Evolutionary conservation across 1,140 invertebrate genomes (phyloP).

Genomic region (Trachymyrmex septentrionalis): DNA sequence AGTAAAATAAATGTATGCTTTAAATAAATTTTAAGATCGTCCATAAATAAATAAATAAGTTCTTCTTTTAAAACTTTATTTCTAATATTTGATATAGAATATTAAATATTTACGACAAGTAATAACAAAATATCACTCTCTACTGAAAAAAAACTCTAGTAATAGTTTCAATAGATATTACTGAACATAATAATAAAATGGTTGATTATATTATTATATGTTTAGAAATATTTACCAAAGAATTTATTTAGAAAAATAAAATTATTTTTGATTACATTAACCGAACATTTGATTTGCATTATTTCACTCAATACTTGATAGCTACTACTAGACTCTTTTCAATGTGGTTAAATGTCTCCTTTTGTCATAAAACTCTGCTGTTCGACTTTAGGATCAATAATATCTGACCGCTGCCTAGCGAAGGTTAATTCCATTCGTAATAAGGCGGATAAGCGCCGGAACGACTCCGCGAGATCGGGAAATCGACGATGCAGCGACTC

Average conservation of each 20-base stretch:
- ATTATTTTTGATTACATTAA: too few relatives aligned
- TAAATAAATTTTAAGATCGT: conserved; percentile 9
- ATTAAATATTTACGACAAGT: not conserved
- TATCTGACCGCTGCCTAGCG: conserved; percentile 40
- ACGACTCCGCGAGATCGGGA: conserved; percentile 64
- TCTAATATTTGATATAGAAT: not conserved
- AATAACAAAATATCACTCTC: not conserved
- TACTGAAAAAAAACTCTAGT: too few relatives aligned
- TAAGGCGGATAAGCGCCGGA: conserved; percentile 76
- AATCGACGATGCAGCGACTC: conserved; percentile 47
- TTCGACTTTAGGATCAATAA: conserved; percentile 35
- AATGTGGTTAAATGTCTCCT: not conserved
- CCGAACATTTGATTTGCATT: too few relatives aligned
- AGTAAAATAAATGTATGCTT: not conserved
- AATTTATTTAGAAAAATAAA: too few relatives aligned
- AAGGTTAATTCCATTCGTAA: conserved; percentile 80
- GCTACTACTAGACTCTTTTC: too few relatives aligned
- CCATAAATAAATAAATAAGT: not conserved
- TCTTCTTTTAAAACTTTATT: not conserved
- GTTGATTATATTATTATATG: too few relatives aligned
- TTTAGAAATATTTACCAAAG: too few relatives aligned
- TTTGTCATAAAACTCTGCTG: not conserved
- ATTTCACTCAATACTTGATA: too few relatives aligned
- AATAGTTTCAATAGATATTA: too few relatives aligned
- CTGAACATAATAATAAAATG: too few relatives aligned